Conservation (phyloP, 1,140 invertebrate genomes). For the Apis dorsata region DNA sequence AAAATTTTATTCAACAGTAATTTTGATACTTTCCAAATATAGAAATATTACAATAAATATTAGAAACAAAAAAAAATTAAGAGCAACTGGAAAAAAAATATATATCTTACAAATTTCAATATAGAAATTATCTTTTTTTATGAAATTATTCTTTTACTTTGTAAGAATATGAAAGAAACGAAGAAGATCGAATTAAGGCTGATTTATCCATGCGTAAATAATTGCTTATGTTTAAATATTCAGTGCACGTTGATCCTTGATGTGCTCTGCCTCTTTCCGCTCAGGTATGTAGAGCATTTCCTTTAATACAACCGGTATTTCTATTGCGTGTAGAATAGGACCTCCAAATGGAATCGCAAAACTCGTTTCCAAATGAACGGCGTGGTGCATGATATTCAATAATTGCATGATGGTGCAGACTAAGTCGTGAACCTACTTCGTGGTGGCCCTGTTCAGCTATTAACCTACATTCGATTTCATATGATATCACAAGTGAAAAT, state of each 20-base stretch:
- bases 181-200: not conserved
- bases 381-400: not conserved
- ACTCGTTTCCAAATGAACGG: constrained; percentile 40
- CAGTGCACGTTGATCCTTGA: constrained; percentile 16
- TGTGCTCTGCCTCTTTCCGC: not conserved
- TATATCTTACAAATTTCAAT: not conserved
- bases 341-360: constrained; percentile 37
- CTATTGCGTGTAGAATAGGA: not conserved
- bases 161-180: too few species aligned
- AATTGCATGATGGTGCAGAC: constrained; percentile 5
- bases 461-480: constrained; percentile 65
- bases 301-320: constrained; percentile 41
- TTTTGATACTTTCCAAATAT: too few species aligned
- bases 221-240: constrained; percentile 8
- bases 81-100: not conserved
- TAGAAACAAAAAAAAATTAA: not conserved
- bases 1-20: not conserved
- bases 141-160: too few species aligned
- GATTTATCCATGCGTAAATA: constrained; percentile 18
- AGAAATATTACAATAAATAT: too few species aligned
- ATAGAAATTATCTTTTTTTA: too few species aligned
- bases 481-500: constrained; percentile 40
- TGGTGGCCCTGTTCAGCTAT: constrained; percentile 55
- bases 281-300: constrained; percentile 34
- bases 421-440: constrained; percentile 61